Evolutionary conservation across 1,140 invertebrate genomes (phyloP).

Genomic region (Zaprionus ghesquierei): DNA sequence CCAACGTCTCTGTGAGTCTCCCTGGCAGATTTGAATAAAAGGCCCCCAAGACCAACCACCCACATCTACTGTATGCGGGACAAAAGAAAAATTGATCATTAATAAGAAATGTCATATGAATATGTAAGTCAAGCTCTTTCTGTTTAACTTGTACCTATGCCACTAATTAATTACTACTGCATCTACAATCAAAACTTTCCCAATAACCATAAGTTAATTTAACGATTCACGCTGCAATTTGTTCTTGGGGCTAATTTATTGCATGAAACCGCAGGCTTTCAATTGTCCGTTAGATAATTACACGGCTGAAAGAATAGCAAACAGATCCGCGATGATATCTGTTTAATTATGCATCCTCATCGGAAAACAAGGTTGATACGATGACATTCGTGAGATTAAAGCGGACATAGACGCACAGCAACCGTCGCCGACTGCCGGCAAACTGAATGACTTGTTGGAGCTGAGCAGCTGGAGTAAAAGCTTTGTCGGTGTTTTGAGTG

Average conservation of each 20-base stretch:
- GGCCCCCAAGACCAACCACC: no score
- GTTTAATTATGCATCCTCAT: neutral
- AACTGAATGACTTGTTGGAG: conserved; percentile 12
- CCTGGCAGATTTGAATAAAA: conserved; percentile 3
- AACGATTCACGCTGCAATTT: no score
- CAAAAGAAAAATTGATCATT: neutral
- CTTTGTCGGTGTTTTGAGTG: conserved; percentile 38
- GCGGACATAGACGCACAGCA: neutral
- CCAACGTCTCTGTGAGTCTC: neutral
- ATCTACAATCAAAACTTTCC: no score
- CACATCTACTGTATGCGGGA: neutral
- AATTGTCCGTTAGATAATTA: no score
- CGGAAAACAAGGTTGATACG: neutral
- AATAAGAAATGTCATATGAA: neutral
- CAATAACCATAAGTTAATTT: no score
- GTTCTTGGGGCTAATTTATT: no score
- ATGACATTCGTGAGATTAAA: neutral
- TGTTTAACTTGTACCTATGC: neutral
- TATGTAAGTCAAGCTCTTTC: neutral
- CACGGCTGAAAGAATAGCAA: no score
- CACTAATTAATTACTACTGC: neutral
- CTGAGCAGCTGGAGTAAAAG: conserved; percentile 37
- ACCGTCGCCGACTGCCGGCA: conserved; percentile 6
- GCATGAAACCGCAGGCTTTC: no score
- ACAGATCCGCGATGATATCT: neutral